phyloP scores from a whole-genome alignment of 2,797 vertebrate genomes.

The Sebastes minor region DNA sequence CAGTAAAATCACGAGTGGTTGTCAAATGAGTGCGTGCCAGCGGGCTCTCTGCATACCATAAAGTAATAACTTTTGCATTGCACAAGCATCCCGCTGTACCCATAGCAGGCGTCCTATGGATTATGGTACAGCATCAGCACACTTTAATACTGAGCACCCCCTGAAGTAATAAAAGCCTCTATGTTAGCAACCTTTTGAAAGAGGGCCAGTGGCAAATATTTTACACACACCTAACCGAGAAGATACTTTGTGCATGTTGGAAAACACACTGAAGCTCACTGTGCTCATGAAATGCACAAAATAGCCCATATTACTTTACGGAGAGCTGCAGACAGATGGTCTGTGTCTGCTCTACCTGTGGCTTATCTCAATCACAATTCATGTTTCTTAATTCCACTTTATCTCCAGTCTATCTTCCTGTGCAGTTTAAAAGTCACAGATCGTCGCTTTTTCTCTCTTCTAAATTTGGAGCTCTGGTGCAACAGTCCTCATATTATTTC shows the following conservation, averaged over 20 bases:
- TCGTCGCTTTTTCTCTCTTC: constrained; percentile 38
- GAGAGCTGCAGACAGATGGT: neutral
- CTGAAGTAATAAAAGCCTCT: constrained; percentile 28
- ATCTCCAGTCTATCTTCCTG: neutral
- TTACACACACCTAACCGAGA: constrained; percentile 15
- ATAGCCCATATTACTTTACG: neutral
- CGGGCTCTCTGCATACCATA: constrained; percentile 1
- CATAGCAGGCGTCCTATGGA: constrained; percentile 23
- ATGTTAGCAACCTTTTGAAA: constrained; percentile 43
- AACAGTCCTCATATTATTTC: constrained; percentile 60
- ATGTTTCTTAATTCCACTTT: neutral
- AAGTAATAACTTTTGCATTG: constrained; percentile 11
- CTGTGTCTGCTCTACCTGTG: neutral
- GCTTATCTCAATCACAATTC: neutral
- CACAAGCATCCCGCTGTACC: constrained; percentile 29
- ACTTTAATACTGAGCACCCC: constrained; percentile 9
- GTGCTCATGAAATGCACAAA: constrained; percentile 12
- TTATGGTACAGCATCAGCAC: constrained; percentile 18
- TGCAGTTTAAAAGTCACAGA: constrained; percentile 28
- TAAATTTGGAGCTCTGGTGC: constrained; percentile 52
- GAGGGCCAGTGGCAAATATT: constrained; percentile 26
- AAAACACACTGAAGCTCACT: constrained; percentile 26
- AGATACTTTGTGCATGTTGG: neutral
- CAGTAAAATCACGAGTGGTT: constrained; percentile 57
- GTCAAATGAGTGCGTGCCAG: constrained; percentile 57